Conservation (phyloP, 2,888 invertebrate genomes). For the Brachylomia viminalis region DNA sequence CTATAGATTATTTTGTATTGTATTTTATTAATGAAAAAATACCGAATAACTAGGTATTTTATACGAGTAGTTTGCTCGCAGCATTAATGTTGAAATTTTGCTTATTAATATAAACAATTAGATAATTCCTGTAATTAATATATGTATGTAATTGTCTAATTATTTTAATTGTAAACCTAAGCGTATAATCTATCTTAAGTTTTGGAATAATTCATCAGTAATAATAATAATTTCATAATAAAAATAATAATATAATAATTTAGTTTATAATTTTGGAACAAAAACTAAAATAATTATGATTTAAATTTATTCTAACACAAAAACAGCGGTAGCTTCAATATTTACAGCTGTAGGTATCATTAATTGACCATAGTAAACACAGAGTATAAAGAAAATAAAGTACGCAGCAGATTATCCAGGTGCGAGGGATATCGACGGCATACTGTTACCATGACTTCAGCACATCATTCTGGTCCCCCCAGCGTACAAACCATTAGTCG, state of each 20-base stretch:
- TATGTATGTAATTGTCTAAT: background rate
- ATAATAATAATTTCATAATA: too few species aligned
- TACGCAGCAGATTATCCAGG: background rate
- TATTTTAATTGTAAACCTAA: background rate
- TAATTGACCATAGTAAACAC: background rate
- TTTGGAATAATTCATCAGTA: background rate
- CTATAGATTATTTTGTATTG: too few species aligned
- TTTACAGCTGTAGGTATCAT: background rate
- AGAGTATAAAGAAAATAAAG: background rate
- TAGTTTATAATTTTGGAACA: background rate
- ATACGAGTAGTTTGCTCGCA: background rate
- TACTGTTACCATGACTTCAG: background rate
- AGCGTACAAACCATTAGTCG: background rate
- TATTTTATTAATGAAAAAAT: too few species aligned
- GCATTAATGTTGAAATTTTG: background rate
- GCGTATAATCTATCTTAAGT: background rate
- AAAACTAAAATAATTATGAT: background rate
- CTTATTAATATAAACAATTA: background rate
- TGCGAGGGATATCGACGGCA: background rate
- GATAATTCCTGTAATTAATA: background rate
- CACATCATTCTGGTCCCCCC: background rate
- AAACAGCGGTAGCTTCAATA: background rate
- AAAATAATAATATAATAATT: too few species aligned
- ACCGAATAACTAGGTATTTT: too few species aligned
- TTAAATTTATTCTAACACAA: too few species aligned